These are phyloP conservation scores for Acanthisitta chloris DNA, from an alignment of 2,113 vertebrate genomes.

Conservation along the genomic window DNA sequence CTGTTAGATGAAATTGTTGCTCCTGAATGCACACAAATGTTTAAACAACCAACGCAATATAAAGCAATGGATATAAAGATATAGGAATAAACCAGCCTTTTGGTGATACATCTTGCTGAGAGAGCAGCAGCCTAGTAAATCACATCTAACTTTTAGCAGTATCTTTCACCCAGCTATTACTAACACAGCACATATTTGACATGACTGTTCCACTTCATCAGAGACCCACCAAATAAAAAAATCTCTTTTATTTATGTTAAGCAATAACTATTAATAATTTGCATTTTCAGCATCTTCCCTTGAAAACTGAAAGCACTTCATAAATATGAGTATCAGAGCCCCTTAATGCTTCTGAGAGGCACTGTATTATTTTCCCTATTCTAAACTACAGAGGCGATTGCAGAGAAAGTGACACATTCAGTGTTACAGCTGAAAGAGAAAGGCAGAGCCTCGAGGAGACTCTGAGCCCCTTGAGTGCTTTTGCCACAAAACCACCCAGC, in stretches of 20 bases:
- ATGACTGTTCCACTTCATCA: background rate
- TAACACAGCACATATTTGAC: background rate
- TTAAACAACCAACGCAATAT: background rate
- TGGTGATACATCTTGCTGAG: background rate
- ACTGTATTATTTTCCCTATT: background rate
- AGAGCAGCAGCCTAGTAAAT: background rate
- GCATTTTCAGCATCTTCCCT: background rate
- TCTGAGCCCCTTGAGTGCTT: background rate
- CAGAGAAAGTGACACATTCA: background rate
- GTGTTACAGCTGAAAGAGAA: background rate
- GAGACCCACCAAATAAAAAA: background rate
- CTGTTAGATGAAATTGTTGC: slow-evolving; percentile 4
- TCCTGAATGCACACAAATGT: background rate
- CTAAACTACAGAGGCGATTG: background rate
- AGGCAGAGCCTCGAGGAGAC: background rate
- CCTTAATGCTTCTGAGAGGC: background rate
- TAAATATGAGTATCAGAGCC: background rate
- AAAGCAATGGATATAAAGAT: background rate
- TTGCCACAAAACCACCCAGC: background rate
- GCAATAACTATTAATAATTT: background rate
- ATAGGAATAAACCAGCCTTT: background rate
- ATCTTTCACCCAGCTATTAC: background rate
- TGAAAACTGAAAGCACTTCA: background rate
- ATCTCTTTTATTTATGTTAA: background rate
- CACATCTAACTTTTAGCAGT: background rate